These are phyloP conservation scores for Eristalinus sepulchralis DNA, from an alignment of 2,888 invertebrate genomes.

Conservation along the genomic window DNA sequence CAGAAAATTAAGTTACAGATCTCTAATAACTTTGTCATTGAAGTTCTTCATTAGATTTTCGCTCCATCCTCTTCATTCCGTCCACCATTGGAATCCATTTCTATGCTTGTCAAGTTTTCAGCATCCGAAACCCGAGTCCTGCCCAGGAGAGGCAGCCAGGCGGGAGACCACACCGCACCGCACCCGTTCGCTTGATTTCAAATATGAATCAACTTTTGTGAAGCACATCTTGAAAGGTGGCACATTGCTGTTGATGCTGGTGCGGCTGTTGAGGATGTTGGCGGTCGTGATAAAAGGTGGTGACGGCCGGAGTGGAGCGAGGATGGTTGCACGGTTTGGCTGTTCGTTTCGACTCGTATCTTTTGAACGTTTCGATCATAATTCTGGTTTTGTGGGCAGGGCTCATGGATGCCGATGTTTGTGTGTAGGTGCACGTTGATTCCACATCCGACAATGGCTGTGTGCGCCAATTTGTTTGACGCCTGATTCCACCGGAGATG, in stretches of 20 bases:
- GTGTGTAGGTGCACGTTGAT: constrained; percentile 29
- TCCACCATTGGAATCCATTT: constrained; percentile 49
- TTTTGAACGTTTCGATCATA: constrained; percentile 30
- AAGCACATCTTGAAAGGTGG: constrained; percentile 47
- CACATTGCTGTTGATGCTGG: background rate
- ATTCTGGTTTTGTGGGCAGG: background rate
- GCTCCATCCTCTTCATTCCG: background rate
- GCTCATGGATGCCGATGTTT: background rate
- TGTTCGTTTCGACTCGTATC: constrained; percentile 32
- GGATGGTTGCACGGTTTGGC: constrained; percentile 8
- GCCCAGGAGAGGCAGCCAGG: background rate
- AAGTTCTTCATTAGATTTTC: constrained; percentile 68
- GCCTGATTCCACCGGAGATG: background rate
- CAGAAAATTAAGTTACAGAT: constrained; percentile 68
- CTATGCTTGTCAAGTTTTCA: constrained; percentile 58
- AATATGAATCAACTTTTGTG: constrained; percentile 58
- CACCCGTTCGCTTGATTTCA: constrained; percentile 40
- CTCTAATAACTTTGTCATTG: constrained; percentile 68
- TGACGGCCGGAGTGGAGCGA: background rate
- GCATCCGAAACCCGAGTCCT: constrained; percentile 8
- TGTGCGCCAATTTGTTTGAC: constrained; percentile 27
- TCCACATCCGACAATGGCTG: background rate
- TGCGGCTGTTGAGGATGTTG: background rate
- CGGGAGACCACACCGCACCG: background rate
- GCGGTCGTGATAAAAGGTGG: background rate